These are phyloP conservation scores for Actinostola sp. DNA, from an alignment of 92 coral and sea anemone genomes.

Conservation along the genomic window DNA sequence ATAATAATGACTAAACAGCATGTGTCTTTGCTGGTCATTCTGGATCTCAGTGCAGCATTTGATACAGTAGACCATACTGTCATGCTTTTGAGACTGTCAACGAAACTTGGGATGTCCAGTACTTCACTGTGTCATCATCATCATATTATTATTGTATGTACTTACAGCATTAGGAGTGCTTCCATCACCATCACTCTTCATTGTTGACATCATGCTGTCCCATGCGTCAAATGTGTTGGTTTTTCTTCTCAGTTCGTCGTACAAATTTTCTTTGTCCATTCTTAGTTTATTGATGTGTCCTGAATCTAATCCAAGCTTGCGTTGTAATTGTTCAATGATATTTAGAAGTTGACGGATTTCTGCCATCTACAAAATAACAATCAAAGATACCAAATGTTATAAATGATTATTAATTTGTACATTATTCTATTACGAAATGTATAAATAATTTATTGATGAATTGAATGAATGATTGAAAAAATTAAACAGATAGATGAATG, in stretches of 20 bases:
- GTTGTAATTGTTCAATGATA: conserved; percentile 95
- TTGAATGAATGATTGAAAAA: too few relatives aligned
- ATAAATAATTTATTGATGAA: too few relatives aligned
- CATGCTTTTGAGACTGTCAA: too few relatives aligned
- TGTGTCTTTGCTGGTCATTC: not conserved
- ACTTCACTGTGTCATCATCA: not conserved
- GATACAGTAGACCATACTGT: too few relatives aligned
- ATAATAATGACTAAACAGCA: not conserved
- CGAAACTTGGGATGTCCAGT: too few relatives aligned
- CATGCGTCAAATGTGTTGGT: conserved; percentile 77
- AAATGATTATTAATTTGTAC: too few relatives aligned
- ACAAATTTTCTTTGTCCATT: conserved; percentile 83
- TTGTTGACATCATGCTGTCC: conserved; percentile 69
- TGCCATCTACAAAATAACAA: conserved; percentile 13
- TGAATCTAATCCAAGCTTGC: conserved; percentile 93
- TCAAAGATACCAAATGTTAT: not conserved
- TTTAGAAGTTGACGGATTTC: conserved; percentile 95
- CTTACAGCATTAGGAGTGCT: conserved; percentile 40
- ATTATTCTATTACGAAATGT: too few relatives aligned
- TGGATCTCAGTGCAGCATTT: too few relatives aligned
- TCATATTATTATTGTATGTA: not conserved
- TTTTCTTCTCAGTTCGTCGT: conserved; percentile 77
- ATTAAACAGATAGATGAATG: too few relatives aligned
- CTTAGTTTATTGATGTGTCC: conserved; percentile 81
- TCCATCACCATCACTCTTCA: conserved; percentile 33